A percentile compares a stretch with the other conserved stretches of the same genome.
These are phyloP conservation scores for Drosophila imparisetae DNA, from an alignment of 2,888 invertebrate genomes.

Conservation along the genomic window DNA sequence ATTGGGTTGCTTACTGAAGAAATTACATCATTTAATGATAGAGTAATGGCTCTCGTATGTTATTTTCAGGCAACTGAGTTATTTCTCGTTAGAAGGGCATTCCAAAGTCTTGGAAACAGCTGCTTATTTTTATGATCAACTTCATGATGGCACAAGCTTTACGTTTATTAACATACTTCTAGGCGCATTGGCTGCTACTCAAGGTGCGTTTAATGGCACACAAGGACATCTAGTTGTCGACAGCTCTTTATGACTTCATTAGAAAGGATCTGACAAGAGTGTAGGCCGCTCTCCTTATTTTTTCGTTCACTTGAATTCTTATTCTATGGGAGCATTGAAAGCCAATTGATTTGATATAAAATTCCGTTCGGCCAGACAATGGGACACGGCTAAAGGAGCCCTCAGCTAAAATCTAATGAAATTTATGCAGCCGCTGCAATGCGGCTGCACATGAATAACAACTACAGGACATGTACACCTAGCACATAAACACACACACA, in stretches of 20 bases:
- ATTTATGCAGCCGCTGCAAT: conserved; percentile 78
- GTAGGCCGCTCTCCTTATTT: conserved; percentile 9
- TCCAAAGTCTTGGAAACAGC: conserved; percentile 20
- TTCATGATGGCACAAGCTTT: conserved; percentile 64
- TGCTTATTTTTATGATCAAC: conserved; percentile 62
- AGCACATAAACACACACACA: conserved; percentile 18
- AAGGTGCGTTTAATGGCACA: conserved; percentile 58
- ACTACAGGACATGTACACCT: conserved; percentile 49
- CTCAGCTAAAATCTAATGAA: conserved; percentile 75
- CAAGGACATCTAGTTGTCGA: conserved; percentile 64
- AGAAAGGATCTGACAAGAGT: conserved; percentile 61
- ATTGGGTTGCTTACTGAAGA: conserved; percentile 18
- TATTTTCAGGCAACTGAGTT: not conserved
- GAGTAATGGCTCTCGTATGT: conserved; percentile 28
- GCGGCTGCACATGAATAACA: conserved; percentile 70
- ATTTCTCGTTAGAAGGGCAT: conserved; percentile 20
- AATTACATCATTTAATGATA: conserved; percentile 23
- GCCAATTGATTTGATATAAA: conserved; percentile 75
- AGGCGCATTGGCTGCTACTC: conserved; percentile 52
- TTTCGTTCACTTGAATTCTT: not conserved
- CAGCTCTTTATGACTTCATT: conserved; percentile 76
- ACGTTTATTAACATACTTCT: conserved; percentile 77
- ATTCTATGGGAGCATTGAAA: conserved; percentile 47
- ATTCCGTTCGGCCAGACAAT: conserved; percentile 43
- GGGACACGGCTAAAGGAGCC: conserved; percentile 40